Conservation (phyloP, 2,888 invertebrate species). For the Villa cingulata region DNA sequence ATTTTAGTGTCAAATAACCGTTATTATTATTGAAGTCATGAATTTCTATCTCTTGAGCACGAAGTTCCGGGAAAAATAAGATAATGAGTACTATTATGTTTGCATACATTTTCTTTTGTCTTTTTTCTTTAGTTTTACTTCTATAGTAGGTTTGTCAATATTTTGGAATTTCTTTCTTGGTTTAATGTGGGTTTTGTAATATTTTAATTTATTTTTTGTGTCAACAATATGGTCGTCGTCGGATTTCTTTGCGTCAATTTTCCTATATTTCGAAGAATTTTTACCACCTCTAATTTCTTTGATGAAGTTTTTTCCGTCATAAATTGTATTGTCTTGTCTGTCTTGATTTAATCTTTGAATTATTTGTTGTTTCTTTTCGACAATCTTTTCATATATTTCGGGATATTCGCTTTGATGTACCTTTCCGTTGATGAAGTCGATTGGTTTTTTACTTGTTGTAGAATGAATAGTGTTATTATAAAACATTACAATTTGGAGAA, state of each 20-base stretch:
- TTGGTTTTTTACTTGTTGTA: not conserved
- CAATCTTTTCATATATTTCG: not conserved
- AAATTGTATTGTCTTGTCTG: not conserved
- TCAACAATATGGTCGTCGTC: constrained; percentile 13
- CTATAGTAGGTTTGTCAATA: too few species aligned
- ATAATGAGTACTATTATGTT: constrained; percentile 2
- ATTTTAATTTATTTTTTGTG: constrained; percentile 11
- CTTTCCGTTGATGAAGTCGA: constrained; percentile 1
- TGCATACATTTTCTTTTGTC: constrained; percentile 7
- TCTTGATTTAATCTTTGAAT: constrained; percentile 10
- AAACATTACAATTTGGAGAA: too few species aligned
- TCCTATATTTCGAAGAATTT: constrained; percentile 15
- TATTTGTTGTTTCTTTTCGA: constrained; percentile 5
- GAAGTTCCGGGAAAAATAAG: not conserved
- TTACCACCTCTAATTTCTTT: constrained; percentile 11
- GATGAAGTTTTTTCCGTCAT: not conserved
- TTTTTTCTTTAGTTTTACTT: constrained; percentile 1
- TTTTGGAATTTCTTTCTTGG: too few species aligned
- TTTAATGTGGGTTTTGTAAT: constrained; percentile 13
- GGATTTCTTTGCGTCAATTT: constrained; percentile 8
- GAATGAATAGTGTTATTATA: too few species aligned
- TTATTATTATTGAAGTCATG: constrained; percentile 12
- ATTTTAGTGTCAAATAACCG: constrained; percentile 14
- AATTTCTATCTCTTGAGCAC: not conserved
- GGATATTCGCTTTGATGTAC: constrained; percentile 3